Evolutionary conservation across 2,113 vertebrate species (phyloP).

Genomic region (Oncorhynchus gorbuscha): DNA sequence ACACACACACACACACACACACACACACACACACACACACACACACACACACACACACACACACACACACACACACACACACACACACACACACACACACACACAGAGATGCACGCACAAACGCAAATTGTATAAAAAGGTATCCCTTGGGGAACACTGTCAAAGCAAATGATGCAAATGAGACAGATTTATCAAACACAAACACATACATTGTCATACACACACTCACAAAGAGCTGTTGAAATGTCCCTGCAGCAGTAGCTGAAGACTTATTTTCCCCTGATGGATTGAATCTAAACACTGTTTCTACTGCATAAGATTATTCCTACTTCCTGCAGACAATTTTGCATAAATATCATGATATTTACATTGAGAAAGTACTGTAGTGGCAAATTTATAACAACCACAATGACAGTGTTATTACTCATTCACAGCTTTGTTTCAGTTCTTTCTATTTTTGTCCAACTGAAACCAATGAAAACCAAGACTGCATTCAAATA

Average conservation of each 20-base stretch:
- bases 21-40: constrained; percentile 15
- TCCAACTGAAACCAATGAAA: background rate
- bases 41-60: constrained; percentile 15
- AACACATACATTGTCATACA: background rate
- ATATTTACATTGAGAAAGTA: background rate
- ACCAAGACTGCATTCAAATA: too few species aligned
- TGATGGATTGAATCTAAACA: constrained; percentile 11
- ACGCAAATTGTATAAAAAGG: constrained; percentile 22
- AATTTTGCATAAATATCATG: background rate
- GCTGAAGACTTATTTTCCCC: background rate
- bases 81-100: constrained; percentile 21
- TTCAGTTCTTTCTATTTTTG: background rate
- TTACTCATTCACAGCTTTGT: background rate
- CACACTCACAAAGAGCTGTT: background rate
- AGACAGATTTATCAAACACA: constrained; percentile 13
- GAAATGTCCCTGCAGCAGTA: background rate
- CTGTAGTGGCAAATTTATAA: background rate
- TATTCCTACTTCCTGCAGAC: background rate
- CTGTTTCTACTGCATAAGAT: background rate
- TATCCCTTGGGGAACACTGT: constrained; percentile 31
- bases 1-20: constrained; percentile 11
- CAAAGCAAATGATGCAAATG: constrained; percentile 46
- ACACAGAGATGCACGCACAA: constrained; percentile 32
- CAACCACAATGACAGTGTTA: background rate
- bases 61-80: constrained; percentile 1